These are phyloP conservation scores for Fulmarus glacialis DNA, from an alignment of 2,113 vertebrate genomes.

Conservation along the genomic window DNA sequence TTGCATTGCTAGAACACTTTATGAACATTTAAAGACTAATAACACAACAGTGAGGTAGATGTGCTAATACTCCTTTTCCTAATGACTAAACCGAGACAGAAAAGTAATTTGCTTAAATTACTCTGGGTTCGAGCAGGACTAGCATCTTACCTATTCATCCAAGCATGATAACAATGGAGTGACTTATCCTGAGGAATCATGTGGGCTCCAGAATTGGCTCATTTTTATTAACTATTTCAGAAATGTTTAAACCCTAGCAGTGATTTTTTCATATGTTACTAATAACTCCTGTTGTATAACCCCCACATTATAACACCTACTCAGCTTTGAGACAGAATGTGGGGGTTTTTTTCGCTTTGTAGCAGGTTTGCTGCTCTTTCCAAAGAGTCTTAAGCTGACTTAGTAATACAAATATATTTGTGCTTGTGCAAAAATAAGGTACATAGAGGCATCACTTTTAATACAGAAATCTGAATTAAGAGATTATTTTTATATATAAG, in stretches of 20 bases:
- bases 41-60: conserved; percentile 41
- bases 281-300: conserved; percentile 38
- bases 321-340: neutral
- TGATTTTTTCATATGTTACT: conserved; percentile 15
- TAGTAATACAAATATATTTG: neutral
- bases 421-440: neutral
- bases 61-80: conserved; percentile 55
- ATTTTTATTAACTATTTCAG: conserved; percentile 52
- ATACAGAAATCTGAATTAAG: neutral
- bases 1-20: conserved; percentile 40
- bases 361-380: neutral
- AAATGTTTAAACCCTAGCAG: conserved; percentile 14
- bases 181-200: conserved; percentile 44
- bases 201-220: conserved; percentile 23
- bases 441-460: neutral
- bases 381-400: neutral
- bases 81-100: conserved; percentile 63
- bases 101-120: conserved; percentile 67
- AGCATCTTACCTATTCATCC: conserved; percentile 38
- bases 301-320: conserved; percentile 26
- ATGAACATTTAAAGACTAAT: conserved; percentile 46
- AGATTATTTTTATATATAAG: neutral
- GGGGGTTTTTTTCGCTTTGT: neutral
- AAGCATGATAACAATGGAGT: conserved; percentile 35
- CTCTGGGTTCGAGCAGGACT: conserved; percentile 13